Evolutionary conservation across 2,888 invertebrate genomes (phyloP).

Genomic region (Eupithecia dodoneata): DNA sequence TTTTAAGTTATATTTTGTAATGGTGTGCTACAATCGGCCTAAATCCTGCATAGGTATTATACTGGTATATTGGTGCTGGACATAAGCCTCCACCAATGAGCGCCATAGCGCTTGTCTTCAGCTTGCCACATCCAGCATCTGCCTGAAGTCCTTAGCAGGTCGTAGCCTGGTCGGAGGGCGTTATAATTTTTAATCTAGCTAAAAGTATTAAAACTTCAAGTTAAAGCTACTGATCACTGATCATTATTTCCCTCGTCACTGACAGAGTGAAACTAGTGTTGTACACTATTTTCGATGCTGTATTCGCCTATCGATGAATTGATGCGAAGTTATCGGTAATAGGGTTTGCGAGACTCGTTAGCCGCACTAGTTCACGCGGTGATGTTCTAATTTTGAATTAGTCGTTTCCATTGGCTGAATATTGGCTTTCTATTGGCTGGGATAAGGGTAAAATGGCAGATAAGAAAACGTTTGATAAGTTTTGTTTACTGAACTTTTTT

Average conservation of each 20-base stretch:
- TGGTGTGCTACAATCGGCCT: neutral
- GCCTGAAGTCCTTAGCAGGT: too few species aligned
- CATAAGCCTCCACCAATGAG: too few species aligned
- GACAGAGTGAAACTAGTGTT: neutral
- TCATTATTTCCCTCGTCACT: neutral
- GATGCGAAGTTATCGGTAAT: constrained; percentile 19
- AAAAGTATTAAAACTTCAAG: neutral
- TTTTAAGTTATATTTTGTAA: neutral
- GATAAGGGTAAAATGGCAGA: neutral
- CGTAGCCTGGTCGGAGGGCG: too few species aligned
- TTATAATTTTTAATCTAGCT: too few species aligned
- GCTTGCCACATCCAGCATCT: too few species aligned
- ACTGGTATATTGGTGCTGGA: too few species aligned
- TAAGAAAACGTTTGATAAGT: neutral
- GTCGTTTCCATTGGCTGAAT: constrained; percentile 11
- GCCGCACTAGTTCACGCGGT: constrained; percentile 14
- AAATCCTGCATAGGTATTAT: neutral
- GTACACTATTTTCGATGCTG: constrained; percentile 1
- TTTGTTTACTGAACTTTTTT: neutral
- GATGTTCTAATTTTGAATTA: constrained; percentile 17
- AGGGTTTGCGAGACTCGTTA: constrained; percentile 17
- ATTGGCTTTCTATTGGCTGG: neutral
- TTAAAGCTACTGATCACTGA: neutral
- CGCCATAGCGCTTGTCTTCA: too few species aligned
- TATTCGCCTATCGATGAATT: neutral